Conservation (phyloP, 2,797 vertebrate species). For the Argya squamiceps region DNA sequence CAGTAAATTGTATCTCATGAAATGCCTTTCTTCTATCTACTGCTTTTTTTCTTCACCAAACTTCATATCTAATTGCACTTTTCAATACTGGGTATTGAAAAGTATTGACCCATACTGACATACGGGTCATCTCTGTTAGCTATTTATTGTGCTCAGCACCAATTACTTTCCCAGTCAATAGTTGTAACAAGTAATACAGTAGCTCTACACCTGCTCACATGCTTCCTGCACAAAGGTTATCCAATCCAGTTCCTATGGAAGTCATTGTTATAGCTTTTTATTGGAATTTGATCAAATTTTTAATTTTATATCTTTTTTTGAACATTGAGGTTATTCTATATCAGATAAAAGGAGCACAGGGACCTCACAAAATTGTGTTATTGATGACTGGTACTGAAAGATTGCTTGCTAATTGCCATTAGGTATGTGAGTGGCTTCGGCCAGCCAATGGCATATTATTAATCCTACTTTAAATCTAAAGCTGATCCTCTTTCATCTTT, state of each 20-base stretch:
- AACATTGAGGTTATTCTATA: background rate
- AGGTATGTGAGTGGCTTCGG: background rate
- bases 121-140: background rate
- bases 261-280: background rate
- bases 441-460: background rate
- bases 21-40: background rate
- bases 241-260: background rate
- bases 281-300: background rate
- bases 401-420: background rate
- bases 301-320: background rate
- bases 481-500: background rate
- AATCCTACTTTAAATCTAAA: slow-evolving; percentile 2
- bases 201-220: background rate
- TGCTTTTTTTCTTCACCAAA: background rate
- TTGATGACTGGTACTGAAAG: background rate
- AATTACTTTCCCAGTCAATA: background rate
- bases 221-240: background rate
- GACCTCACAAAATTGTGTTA: background rate
- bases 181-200: background rate
- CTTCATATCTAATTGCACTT: background rate
- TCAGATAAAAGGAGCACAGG: background rate
- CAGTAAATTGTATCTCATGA: background rate
- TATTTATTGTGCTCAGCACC: background rate
- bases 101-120: no score
- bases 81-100: no score